A percentile compares a stretch with the other conserved stretches of the same genome.
Evolutionary conservation across 30 jellyfish, hydroid and myxozoan genomes (phyloP).

Genomic region (Sanderia malayensis): DNA sequence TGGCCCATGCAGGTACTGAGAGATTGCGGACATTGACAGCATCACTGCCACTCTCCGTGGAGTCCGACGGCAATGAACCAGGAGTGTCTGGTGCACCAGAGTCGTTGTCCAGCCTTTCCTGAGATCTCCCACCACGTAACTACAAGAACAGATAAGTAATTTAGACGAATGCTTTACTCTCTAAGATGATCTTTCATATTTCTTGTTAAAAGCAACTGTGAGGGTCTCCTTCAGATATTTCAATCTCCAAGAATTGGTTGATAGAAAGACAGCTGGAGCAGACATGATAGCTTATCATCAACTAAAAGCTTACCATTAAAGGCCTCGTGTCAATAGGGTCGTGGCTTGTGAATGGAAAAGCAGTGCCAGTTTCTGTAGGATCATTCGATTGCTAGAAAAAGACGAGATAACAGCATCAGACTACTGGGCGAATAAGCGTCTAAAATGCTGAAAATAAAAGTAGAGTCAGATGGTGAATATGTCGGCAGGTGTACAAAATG

Average conservation of each 20-base stretch:
- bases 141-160: slow-evolving; percentile 12
- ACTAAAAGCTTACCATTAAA: slow-evolving; percentile 72
- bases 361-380: slow-evolving; percentile 59
- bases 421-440: no score
- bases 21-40: slow-evolving; percentile 21
- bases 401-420: no score
- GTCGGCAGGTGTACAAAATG: no score
- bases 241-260: no score
- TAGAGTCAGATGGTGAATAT: no score
- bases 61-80: slow-evolving; percentile 80
- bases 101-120: slow-evolving; percentile 68
- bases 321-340: slow-evolving; percentile 90
- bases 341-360: slow-evolving; percentile 80
- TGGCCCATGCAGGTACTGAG: slow-evolving; percentile 41
- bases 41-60: slow-evolving; percentile 64
- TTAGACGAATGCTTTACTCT: no score
- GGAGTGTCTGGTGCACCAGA: slow-evolving; percentile 69
- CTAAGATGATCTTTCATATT: no score
- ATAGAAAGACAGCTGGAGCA: no score
- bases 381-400: slow-evolving; percentile 39
- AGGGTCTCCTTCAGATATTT: no score
- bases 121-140: slow-evolving; percentile 79
- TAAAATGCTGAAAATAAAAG: no score
- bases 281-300: no score
- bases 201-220: no score